phyloP scores from a whole-genome alignment of 2,113 vertebrate species.

The Motacilla tschutschensis region DNA sequence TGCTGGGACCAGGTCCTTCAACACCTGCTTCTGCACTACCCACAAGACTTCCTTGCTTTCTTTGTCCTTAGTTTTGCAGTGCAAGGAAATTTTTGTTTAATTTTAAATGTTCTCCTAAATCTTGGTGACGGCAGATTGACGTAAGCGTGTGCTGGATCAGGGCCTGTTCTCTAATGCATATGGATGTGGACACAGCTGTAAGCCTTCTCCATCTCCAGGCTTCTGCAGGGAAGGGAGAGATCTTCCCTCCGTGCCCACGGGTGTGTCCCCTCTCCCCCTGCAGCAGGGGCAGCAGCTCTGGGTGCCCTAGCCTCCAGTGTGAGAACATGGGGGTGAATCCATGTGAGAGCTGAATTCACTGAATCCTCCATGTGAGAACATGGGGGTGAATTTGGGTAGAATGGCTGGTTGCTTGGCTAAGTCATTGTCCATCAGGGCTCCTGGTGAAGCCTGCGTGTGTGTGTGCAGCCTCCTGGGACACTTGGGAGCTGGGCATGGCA shows the following conservation, averaged over 20 bases:
- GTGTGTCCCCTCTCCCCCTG: neutral
- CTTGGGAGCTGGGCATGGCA: neutral
- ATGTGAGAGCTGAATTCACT: too few relatives aligned
- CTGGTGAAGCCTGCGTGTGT: rapidly evolving
- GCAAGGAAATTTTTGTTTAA: slow-evolving; percentile 26
- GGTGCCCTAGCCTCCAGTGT: neutral
- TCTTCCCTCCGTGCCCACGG: neutral
- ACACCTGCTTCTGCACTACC: slow-evolving; percentile 12
- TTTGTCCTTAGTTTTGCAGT: slow-evolving; percentile 30
- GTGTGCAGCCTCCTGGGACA: neutral
- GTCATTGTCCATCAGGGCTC: rapidly evolving
- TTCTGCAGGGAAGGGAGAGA: neutral
- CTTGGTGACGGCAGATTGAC: slow-evolving; percentile 51
- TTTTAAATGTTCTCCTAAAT: slow-evolving; percentile 45
- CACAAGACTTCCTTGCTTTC: neutral
- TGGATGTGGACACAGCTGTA: slow-evolving; percentile 48
- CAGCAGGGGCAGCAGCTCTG: rapidly evolving
- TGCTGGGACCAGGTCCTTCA: neutral
- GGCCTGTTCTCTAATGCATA: slow-evolving; percentile 57
- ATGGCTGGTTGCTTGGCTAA: neutral
- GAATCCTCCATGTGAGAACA: neutral
- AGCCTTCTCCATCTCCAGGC: slow-evolving; percentile 20
- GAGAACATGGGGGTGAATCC: neutral
- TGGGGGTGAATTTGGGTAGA: neutral
- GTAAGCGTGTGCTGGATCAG: slow-evolving; percentile 49